Evolutionary conservation across 2,797 vertebrate species (phyloP).

Genomic region (Tauraco hartlaubi): DNA sequence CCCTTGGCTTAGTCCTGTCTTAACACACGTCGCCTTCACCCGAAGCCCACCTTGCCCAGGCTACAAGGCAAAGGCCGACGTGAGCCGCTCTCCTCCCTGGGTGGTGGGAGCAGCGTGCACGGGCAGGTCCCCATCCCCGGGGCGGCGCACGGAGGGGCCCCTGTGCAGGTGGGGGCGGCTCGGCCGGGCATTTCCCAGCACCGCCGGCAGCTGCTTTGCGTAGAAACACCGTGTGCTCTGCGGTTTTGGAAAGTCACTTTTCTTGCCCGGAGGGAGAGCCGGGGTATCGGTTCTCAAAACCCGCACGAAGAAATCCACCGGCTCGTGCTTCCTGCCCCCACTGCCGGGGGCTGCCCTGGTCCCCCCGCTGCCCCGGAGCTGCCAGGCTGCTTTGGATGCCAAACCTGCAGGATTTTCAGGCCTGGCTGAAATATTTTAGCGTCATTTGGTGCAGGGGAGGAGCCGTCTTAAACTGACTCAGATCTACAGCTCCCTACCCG

Average conservation of each 20-base stretch:
- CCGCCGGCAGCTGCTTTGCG: background rate
- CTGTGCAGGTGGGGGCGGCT: background rate
- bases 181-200: background rate
- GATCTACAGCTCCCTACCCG: background rate
- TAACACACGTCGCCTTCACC: accelerated
- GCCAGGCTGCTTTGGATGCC: background rate
- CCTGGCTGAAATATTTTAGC: background rate
- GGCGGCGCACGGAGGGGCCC: background rate
- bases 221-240: background rate
- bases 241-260: conserved; percentile 60
- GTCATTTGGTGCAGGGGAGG: conserved; percentile 55
- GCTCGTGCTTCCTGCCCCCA: background rate
- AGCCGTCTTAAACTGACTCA: background rate
- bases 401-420: background rate
- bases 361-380: background rate
- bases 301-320: background rate
- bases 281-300: conserved; percentile 62
- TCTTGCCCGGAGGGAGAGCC: background rate
- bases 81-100: accelerated
- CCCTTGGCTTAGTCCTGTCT: background rate
- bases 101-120: accelerated
- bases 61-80: background rate
- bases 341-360: background rate
- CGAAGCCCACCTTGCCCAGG: background rate
- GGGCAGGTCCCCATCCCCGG: background rate